Base-by-base conservation (phyloP, 1,140 invertebrate species). In the Drosophila hydei region DNA sequence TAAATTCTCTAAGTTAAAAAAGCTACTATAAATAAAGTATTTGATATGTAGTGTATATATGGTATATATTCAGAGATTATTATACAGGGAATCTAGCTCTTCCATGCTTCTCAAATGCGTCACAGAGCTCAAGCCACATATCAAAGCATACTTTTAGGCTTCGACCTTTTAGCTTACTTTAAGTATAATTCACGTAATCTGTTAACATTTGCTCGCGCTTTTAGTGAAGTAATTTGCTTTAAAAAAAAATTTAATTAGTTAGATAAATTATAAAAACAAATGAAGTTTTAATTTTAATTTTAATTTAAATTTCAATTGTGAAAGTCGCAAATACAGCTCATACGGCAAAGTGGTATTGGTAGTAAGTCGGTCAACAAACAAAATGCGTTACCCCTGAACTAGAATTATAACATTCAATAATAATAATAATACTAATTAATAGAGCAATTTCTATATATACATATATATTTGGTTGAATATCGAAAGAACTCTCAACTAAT, bases 101-200 rank as follows among this genome's bases (percentile, higher is more conserved):
- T 43, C 0, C 0, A 18, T 6, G 1, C 0, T 33, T 3, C 30
- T 3, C 4, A 2, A 33, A 11, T 12, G 9, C 9, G 16, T 8
- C 18, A 8, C 8, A 45, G 2, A n/a, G 30, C 30, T 33, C 30
- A 7, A 6, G 6, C 5, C 16, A 21, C 6, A 47, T n/a, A 8
- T 4, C 3, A n/a, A 8, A 19, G 80, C 63, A 79, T 78, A 84
- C 72, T 84, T 76, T 84, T 71, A 52, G 79, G 75, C 56, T 63
- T 1, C n/a, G 6, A 16, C 8, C 40, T 42, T n/a, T 50, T 38
- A 18, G 8, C 7, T 25, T 12, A 16, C 21, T 54, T 60, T 68
- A 25, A 42, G 19, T n/a, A 40, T n/a, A n/a, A 14, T 33, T 42
- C 4, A 42, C 23, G 52, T 54, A 40, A 33, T 33, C 23, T 52